These are phyloP conservation scores for Orycteropus afer DNA, from an alignment of 2,113 vertebrate species.

Conservation along the genomic window DNA sequence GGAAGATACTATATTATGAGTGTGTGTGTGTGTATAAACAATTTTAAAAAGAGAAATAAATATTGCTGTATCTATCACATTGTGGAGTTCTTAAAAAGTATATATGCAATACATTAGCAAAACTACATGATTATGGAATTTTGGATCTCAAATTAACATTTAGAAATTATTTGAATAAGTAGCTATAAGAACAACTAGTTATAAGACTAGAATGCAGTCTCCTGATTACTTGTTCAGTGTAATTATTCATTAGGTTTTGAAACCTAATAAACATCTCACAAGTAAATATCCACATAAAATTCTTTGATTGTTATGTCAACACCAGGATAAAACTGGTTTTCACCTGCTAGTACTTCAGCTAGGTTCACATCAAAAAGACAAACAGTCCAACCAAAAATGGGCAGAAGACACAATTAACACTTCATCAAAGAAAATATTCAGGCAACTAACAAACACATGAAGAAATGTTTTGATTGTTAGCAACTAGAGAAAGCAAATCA, in stretches of 20 bases:
- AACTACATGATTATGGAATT: neutral
- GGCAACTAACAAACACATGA: no score
- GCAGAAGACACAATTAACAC: no score
- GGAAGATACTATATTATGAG: no score
- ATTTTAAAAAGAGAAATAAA: neutral
- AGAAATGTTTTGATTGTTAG: no score
- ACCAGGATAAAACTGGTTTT: neutral
- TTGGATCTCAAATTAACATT: neutral
- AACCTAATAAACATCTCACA: no score
- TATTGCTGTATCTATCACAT: neutral
- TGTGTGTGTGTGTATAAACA: no score
- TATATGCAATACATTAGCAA: neutral
- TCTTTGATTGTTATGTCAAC: neutral
- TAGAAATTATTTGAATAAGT: constrained; percentile 34
- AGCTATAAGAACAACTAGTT: neutral
- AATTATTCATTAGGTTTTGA: constrained; percentile 39
- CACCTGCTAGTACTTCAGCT: neutral
- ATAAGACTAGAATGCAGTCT: neutral
- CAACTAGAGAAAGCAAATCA: no score
- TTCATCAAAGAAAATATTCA: no score
- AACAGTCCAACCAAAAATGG: no score
- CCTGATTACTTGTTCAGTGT: neutral
- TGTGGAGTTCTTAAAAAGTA: neutral
- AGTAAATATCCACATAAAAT: neutral
- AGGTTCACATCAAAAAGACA: no score